phyloP scores from a whole-genome alignment of 1,140 invertebrate species.

The Halesus radiatus region DNA sequence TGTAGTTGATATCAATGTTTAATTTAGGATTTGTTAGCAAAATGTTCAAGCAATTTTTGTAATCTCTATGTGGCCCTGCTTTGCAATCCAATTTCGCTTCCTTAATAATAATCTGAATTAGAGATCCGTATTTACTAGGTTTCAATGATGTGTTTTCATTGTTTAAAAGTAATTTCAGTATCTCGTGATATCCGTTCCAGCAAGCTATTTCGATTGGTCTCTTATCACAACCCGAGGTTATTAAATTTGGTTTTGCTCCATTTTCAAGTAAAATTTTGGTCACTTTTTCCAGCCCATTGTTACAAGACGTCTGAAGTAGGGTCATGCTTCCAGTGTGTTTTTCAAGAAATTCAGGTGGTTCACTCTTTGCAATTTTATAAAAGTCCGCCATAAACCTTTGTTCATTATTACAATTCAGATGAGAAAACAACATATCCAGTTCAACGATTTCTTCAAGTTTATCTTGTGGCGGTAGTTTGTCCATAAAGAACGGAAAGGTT shows the following conservation, averaged over 20 bases:
- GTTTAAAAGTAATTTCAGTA: constrained; percentile 73
- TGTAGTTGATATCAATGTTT: constrained; percentile 74
- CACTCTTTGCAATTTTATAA: constrained; percentile 64
- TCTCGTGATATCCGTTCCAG: constrained; percentile 73
- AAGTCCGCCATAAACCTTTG: constrained; percentile 71
- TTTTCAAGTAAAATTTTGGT: constrained; percentile 54
- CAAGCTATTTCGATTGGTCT: constrained; percentile 74
- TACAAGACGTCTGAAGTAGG: constrained; percentile 72
- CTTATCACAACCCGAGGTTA: constrained; percentile 62
- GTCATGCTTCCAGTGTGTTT: constrained; percentile 68
- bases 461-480: constrained; percentile 66
- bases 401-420: constrained; percentile 72
- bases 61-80: constrained; percentile 63
- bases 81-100: constrained; percentile 65
- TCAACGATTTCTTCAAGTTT: constrained; percentile 62
- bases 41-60: constrained; percentile 71
- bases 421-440: constrained; percentile 68
- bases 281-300: constrained; percentile 68
- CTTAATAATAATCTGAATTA: constrained; percentile 72
- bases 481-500: constrained; percentile 74
- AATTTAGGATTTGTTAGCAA: constrained; percentile 69
- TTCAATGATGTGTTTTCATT: constrained; percentile 67
- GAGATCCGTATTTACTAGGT: constrained; percentile 65
- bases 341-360: constrained; percentile 65
- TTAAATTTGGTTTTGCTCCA: constrained; percentile 70